Evolutionary conservation across 2,888 invertebrate genomes (phyloP), one percentile per base, ranked within the genome.

Genomic region (Chloroclystis v-ata): DNA sequence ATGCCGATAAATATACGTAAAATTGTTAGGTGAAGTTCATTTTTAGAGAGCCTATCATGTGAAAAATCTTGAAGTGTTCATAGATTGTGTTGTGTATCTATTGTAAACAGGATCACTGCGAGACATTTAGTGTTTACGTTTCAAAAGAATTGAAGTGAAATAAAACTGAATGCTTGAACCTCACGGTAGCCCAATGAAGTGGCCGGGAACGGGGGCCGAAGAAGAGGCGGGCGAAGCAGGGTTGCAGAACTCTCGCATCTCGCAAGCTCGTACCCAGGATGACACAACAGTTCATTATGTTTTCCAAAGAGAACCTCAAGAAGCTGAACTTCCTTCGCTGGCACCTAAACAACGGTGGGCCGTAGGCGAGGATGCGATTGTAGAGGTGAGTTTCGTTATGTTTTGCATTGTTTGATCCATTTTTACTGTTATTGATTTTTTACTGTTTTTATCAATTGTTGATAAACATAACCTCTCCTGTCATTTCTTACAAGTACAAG

Each of bases 221-320:
- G 92, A 92, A 89, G 86, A 91, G 89, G 76, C 77, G 77, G 87
- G 84, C 54, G 87, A 87, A 70, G 80, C 83, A 57, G 80, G 78
- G 57, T 68, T 85, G 68, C 86, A 86, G 79, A 92, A 89, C 90
- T 91, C 91, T 71, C 90, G 90, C 82, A 89, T 86, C 78, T 90
- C 90, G 72, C 93, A 91, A 79, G 90, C 90, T 82, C 92, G 93
- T 69, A 89, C 93, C 60, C 84, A 84, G 57, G 97, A 97, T 81
- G 97, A 97, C 90, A 96, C 96, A 56, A 93, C 94, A 78, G 97
- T 97, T 62, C 95, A 96, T 69, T 97, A 97, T 81, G 95, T 96
- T 61, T 97, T 95, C 78, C 96, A 96, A 63, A 75, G 84, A 49
- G 93, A 93, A 54, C 93, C 94, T 59, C 92, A 92, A 58, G 96